These are phyloP conservation scores for Ptychoptera albimana DNA, from an alignment of 2,888 invertebrate species.

Conservation along the genomic window DNA sequence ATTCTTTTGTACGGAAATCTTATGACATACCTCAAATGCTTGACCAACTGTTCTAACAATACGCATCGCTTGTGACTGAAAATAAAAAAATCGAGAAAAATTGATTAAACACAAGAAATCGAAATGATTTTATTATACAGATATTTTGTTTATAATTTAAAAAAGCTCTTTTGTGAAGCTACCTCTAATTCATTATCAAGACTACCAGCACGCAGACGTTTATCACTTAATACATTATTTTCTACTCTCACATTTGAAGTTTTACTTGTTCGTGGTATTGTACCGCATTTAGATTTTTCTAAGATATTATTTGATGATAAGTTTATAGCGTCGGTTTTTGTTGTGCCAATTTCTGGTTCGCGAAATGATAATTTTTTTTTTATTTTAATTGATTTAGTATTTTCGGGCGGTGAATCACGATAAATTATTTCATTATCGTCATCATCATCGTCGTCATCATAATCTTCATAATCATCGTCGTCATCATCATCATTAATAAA, in stretches of 20 bases:
- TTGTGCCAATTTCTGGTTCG: slow-evolving; percentile 58
- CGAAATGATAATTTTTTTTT: slow-evolving; percentile 77
- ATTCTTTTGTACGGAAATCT: slow-evolving; percentile 54
- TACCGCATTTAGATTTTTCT: slow-evolving; percentile 4
- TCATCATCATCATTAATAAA: background rate
- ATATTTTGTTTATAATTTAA: too few relatives aligned
- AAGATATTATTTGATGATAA: background rate
- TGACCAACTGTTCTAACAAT: slow-evolving; percentile 97
- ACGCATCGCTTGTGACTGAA: slow-evolving; percentile 94
- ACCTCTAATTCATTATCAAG: slow-evolving; percentile 44
- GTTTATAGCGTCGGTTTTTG: slow-evolving; percentile 9
- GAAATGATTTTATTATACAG: too few relatives aligned
- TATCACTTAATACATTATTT: slow-evolving; percentile 14
- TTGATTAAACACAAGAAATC: too few relatives aligned
- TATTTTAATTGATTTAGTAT: slow-evolving; percentile 31
- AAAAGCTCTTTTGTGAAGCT: slow-evolving; percentile 8
- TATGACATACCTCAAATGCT: slow-evolving; percentile 99
- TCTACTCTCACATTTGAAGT: slow-evolving; percentile 9
- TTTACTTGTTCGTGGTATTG: slow-evolving; percentile 5
- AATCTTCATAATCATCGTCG: background rate
- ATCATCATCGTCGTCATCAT: slow-evolving; percentile 6
- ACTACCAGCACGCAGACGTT: slow-evolving; percentile 24
- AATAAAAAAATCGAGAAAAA: slow-evolving; percentile 8
- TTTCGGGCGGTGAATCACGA: too few relatives aligned
- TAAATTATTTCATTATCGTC: slow-evolving; percentile 4